A percentile compares a stretch with the other conserved stretches of the same genome.
These are phyloP conservation scores for Epinotia brunnichana DNA, from an alignment of 2,888 invertebrate genomes.

Conservation along the genomic window DNA sequence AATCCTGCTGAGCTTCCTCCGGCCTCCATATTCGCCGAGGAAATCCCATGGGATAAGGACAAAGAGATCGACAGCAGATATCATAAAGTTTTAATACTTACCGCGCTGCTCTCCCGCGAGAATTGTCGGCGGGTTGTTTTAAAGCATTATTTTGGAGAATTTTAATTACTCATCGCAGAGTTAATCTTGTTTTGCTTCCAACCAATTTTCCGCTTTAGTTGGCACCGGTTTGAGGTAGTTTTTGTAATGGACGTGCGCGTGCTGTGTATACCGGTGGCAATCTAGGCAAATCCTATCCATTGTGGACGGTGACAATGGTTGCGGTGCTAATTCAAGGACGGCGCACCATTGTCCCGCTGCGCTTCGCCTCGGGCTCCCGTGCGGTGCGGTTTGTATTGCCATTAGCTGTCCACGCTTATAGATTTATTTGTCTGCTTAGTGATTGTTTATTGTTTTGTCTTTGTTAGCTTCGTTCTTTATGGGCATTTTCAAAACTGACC, in stretches of 20 bases:
- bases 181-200: slow-evolving; percentile 4
- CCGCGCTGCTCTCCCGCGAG: neutral
- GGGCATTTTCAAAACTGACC: slow-evolving; percentile 9
- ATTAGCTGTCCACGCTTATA: slow-evolving; percentile 42
- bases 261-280: slow-evolving; percentile 55
- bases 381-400: slow-evolving; percentile 46
- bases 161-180: neutral
- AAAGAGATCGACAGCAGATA: slow-evolving; percentile 3
- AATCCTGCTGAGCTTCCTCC: neutral
- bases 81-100: slow-evolving; percentile 19
- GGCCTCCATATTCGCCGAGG: neutral
- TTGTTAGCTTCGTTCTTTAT: slow-evolving; percentile 22
- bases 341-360: slow-evolving; percentile 66
- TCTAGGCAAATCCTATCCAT: slow-evolving; percentile 75
- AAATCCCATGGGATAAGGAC: slow-evolving; percentile 1
- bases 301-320: slow-evolving; percentile 76
- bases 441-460: slow-evolving; percentile 39
- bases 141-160: slow-evolving; percentile 11
- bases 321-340: slow-evolving; percentile 80
- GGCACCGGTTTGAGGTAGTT: slow-evolving; percentile 56
- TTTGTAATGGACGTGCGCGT: slow-evolving; percentile 67
- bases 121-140: neutral
- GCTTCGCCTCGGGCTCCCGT: slow-evolving; percentile 52
- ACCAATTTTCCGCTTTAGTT: slow-evolving; percentile 55
- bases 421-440: slow-evolving; percentile 42